Conservation (phyloP, 2,888 invertebrate genomes). For the Lutraria lutraria region DNA sequence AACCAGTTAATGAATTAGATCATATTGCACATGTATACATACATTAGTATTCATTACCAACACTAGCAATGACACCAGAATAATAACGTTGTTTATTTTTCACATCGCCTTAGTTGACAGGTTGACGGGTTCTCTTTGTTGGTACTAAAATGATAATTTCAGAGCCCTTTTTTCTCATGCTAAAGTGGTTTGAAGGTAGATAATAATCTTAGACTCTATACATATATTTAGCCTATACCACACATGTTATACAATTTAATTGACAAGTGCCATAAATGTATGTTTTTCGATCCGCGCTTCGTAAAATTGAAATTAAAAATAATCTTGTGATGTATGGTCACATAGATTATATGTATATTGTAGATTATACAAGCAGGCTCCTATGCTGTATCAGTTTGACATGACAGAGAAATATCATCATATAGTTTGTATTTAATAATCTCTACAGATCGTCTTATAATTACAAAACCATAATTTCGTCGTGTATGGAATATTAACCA, state of each 20-base stretch:
- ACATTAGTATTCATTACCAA: not conserved
- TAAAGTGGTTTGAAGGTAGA: not conserved
- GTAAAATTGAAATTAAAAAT: slow-evolving; percentile 6
- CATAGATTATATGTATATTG: not conserved
- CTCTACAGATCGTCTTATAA: not conserved
- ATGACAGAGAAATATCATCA: not conserved
- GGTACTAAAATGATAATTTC: not conserved
- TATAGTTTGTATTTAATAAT: slow-evolving; percentile 14
- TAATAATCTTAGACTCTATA: not conserved
- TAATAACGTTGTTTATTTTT: not conserved
- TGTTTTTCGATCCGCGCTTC: not conserved
- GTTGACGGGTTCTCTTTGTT: not conserved
- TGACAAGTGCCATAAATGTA: not conserved
- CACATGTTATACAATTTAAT: not conserved
- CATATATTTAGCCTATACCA: not conserved
- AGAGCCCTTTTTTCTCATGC: not conserved
- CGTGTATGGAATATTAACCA: slow-evolving; percentile 20
- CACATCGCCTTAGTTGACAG: not conserved
- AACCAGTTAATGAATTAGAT: not conserved
- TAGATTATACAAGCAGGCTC: too few species aligned
- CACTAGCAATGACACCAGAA: not conserved
- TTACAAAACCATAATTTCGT: not conserved
- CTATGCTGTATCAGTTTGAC: too few species aligned
- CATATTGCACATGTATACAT: not conserved
- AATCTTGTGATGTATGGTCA: not conserved